Evolutionary conservation across 2,888 invertebrate genomes (phyloP).

Genomic region (Nomada lathburiana): DNA sequence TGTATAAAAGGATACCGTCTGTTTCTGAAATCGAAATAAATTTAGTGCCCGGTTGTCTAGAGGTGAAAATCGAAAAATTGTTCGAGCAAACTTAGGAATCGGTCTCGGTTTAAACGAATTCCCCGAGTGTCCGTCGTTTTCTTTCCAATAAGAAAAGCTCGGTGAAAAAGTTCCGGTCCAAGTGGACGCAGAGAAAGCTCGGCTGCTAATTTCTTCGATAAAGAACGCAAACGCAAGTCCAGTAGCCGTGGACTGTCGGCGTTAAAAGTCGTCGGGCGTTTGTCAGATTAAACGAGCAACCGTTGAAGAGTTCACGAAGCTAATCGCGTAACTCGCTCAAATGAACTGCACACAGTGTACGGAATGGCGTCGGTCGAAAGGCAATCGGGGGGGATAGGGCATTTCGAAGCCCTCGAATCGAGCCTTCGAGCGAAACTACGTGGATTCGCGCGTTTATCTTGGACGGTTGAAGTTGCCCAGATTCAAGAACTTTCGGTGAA

Average conservation of each 20-base stretch:
- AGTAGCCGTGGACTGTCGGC: slow-evolving; percentile 9
- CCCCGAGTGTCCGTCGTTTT: too few relatives aligned
- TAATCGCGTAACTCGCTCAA: slow-evolving; percentile 69
- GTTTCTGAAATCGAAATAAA: too few relatives aligned
- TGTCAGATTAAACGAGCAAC: slow-evolving; percentile 52
- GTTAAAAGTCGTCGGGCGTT: slow-evolving; percentile 35
- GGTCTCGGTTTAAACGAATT: too few relatives aligned
- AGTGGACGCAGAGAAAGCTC: background rate
- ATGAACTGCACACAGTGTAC: slow-evolving; percentile 50
- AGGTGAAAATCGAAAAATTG: too few relatives aligned
- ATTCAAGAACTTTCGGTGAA: slow-evolving; percentile 19
- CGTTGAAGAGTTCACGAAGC: slow-evolving; percentile 44
- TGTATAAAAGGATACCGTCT: too few relatives aligned
- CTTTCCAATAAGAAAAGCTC: too few relatives aligned
- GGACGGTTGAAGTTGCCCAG: slow-evolving; percentile 32
- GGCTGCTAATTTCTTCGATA: slow-evolving; percentile 40
- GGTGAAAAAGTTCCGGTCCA: background rate
- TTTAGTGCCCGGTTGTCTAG: too few relatives aligned
- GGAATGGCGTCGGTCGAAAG: slow-evolving; percentile 12
- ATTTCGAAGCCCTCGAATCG: slow-evolving; percentile 74
- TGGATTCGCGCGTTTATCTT: slow-evolving; percentile 53
- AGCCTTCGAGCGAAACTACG: slow-evolving; percentile 28
- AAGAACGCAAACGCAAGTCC: slow-evolving; percentile 28
- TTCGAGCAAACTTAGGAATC: too few relatives aligned
- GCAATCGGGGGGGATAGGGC: slow-evolving; percentile 58